Base-by-base conservation (phyloP, 2,888 invertebrate genomes). In the Alloplasta piceator region DNA sequence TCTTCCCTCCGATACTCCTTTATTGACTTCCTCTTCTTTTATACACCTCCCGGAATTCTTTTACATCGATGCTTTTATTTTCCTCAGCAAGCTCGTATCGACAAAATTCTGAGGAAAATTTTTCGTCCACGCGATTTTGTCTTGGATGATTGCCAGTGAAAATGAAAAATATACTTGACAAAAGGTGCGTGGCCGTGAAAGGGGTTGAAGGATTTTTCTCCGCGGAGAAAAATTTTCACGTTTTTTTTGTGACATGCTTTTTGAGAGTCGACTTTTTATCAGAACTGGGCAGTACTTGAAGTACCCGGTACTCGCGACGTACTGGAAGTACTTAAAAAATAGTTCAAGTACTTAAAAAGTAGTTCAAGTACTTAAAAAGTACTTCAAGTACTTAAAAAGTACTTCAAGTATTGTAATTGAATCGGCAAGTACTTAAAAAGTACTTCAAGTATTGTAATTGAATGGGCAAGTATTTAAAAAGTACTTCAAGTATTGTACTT, bases 11-110 rank as follows among this genome's bases (percentile, higher is more conserved):
- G 61, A 68, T 73, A 52, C 64, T 39, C 14, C 60, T 67, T 41
- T 73, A 81, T 70, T 63, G 73, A 81, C 56, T 64, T 52, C 52
- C 60, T 14, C 58, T 73, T 55, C 36, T 60, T 38, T 14, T 58
- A 12, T 56, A 63, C 72, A 12, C 16, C 50, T 10, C 56, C 16
- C 58, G 55, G 46, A 7, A 41, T 6, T 26, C 70, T 48, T 41
- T 10, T 10, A n/a, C 55, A 43, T 50, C 26, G 46, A 58, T 39
- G 46, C 43, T 12, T 41, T 52, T 43, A n/a, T 38, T 36, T 72
- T 56, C 48, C 56, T 10, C 9, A 14, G 12, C n/a, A 39, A 56
- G 56, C 66, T 48, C 48, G 4, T 39, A 66, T 58, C 46, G 55
- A 46, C 43, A 46, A 64, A 64, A 50, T 50, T 73, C 16, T 10